Conservation (phyloP, 2,888 invertebrate genomes). For the Dromius quadrimaculatus region DNA sequence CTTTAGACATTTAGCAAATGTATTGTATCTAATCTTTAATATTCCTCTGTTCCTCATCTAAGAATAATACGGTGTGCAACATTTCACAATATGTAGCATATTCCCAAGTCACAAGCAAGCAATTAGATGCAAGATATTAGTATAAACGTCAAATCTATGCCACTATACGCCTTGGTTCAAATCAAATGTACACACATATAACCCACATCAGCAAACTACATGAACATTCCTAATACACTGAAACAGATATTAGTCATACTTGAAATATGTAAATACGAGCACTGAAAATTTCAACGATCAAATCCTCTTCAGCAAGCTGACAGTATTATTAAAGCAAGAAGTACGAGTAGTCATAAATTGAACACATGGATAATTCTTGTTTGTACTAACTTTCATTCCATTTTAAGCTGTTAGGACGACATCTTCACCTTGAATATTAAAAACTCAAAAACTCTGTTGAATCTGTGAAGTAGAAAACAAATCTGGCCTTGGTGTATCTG, state of each 20-base stretch:
- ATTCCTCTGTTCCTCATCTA: too few relatives aligned
- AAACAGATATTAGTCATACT: conserved; percentile 23
- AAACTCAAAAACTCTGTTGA: conserved; percentile 9
- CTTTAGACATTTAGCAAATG: too few relatives aligned
- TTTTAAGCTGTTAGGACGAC: conserved; percentile 16
- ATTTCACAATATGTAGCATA: conserved; percentile 26
- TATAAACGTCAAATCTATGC: conserved; percentile 31
- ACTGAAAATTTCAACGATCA: conserved; percentile 20
- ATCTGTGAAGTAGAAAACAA: conserved; percentile 22
- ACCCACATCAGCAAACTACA: conserved; percentile 29
- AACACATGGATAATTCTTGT: conserved; percentile 30
- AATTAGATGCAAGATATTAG: conserved; percentile 30
- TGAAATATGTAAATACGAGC: conserved; percentile 23
- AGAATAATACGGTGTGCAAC: conserved; percentile 21
- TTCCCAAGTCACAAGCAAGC: conserved; percentile 27
- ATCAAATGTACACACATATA: conserved; percentile 15
- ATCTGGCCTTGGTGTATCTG: conserved; percentile 22
- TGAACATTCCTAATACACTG: conserved; percentile 24
- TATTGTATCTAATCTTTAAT: too few relatives aligned
- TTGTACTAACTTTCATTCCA: conserved; percentile 33
- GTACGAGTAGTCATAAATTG: conserved; percentile 23
- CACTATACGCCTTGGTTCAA: conserved; percentile 19
- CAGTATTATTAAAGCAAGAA: conserved; percentile 29
- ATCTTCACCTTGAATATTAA: conserved; percentile 15
- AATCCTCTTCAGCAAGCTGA: conserved; percentile 28